Percentiles rank a stretch among this genome's conserved stretches.
Evolutionary conservation across 2,888 invertebrate species (phyloP).

Genomic region (Exocentrus adspersus): DNA sequence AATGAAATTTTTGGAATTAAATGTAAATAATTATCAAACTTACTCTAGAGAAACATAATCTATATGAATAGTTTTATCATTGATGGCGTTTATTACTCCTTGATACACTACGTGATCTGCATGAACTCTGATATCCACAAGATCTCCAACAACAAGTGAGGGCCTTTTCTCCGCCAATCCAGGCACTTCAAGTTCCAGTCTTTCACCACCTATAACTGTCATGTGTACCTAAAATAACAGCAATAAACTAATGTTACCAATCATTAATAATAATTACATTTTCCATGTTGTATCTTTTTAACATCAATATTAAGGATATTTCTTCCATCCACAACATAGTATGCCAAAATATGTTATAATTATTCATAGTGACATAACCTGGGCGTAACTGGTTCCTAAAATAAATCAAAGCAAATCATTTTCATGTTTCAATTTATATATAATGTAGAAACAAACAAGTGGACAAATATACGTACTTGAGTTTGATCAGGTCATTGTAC

Average conservation of each 20-base stretch:
- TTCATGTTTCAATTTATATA: neutral
- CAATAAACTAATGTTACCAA: neutral
- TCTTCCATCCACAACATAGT: slow-evolving; percentile 73
- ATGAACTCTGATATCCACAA: slow-evolving; percentile 61
- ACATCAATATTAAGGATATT: slow-evolving; percentile 62
- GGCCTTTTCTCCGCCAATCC: slow-evolving; percentile 77
- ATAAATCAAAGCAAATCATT: neutral
- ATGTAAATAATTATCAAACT: no score
- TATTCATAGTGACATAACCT: slow-evolving; percentile 59
- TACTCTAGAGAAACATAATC: slow-evolving; percentile 58
- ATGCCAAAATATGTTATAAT: slow-evolving; percentile 68
- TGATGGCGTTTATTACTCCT: slow-evolving; percentile 61
- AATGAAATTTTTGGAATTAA: no score
- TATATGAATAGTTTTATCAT: slow-evolving; percentile 61
- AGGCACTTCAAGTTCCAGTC: slow-evolving; percentile 67
- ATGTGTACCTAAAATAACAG: slow-evolving; percentile 57
- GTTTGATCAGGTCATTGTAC: neutral
- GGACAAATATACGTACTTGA: neutral
- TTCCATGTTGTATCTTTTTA: slow-evolving; percentile 53
- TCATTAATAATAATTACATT: slow-evolving; percentile 58
- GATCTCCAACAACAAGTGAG: slow-evolving; percentile 72
- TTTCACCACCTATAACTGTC: slow-evolving; percentile 33
- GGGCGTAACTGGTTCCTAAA: slow-evolving; percentile 50
- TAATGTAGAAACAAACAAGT: no score
- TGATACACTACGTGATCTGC: slow-evolving; percentile 59